phyloP scores from a whole-genome alignment of 2,797 vertebrate genomes.

The Danio aesculapii region DNA sequence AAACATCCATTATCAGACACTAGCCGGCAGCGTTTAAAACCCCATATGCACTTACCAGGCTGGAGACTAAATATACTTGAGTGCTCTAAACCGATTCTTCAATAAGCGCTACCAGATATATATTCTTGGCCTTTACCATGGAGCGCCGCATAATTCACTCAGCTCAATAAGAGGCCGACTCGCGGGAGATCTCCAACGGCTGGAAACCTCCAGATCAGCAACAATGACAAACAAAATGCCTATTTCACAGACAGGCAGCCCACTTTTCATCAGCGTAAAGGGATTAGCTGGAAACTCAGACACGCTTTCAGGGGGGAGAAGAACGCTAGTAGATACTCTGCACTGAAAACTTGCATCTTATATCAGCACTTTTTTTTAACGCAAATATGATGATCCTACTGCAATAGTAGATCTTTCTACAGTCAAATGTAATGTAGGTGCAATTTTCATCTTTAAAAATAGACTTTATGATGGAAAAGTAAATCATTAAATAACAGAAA shows the following conservation, averaged over 20 bases:
- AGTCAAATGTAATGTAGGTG: not conserved
- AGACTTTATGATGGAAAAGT: not conserved
- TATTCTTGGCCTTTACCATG: conserved; percentile 2
- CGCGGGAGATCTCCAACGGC: not conserved
- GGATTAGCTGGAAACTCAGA: conserved; percentile 12
- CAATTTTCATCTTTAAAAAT: not conserved
- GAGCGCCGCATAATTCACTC: conserved; percentile 41
- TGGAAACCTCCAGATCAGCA: conserved; percentile 25
- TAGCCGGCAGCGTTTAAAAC: conserved; percentile 11
- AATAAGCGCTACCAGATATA: conserved; percentile 28
- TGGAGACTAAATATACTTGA: conserved; percentile 31
- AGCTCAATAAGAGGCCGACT: conserved; percentile 15
- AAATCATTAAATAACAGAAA: not conserved
- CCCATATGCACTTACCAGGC: conserved; percentile 19
- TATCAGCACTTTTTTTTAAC: not conserved
- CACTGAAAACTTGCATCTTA: not conserved
- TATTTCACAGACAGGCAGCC: conserved; percentile 15
- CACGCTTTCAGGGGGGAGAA: not conserved
- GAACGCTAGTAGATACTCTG: not conserved
- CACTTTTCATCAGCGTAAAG: conserved; percentile 14
- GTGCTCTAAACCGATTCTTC: conserved; percentile 12
- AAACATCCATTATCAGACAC: conserved; percentile 16
- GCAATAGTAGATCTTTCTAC: not conserved
- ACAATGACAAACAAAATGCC: conserved; percentile 24
- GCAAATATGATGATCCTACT: not conserved